phyloP scores from a whole-genome alignment of 2,113 vertebrate species.

The Eurypyga helias region DNA sequence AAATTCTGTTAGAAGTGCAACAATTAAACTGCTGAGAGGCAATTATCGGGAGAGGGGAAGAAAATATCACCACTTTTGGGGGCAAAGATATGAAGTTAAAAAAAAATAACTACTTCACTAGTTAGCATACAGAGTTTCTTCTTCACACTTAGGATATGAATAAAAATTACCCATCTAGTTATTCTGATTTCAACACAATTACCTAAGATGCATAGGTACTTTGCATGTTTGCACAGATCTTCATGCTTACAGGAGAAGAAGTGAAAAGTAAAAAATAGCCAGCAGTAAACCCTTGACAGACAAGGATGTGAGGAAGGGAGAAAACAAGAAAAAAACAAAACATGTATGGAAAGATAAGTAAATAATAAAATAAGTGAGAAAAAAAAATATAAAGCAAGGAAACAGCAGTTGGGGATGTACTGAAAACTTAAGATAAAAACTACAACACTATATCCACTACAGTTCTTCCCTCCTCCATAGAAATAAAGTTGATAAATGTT shows the following conservation, averaged over 20 bases:
- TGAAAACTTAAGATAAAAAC: not conserved
- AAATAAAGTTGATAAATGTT: not conserved
- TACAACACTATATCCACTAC: not conserved
- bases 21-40: not conserved
- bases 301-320: not conserved
- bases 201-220: not conserved
- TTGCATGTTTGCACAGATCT: not conserved
- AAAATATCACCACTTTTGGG: not conserved
- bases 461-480: not conserved
- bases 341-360: not conserved
- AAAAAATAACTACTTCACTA: not conserved
- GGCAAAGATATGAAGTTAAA: not conserved
- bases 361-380: not conserved
- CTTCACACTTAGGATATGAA: not conserved
- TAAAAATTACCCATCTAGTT: not conserved
- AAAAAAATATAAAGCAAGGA: not conserved
- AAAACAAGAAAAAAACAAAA: not conserved
- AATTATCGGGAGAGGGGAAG: not conserved
- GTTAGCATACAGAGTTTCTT: not conserved
- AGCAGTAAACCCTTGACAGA: not conserved
- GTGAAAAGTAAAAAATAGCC: not conserved
- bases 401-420: not conserved
- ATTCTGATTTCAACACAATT: accelerated
- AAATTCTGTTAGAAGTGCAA: not conserved
- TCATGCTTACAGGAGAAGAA: not conserved